These are phyloP conservation scores for Limosa lapponica DNA, from an alignment of 2,797 vertebrate genomes.

Conservation along the genomic window DNA sequence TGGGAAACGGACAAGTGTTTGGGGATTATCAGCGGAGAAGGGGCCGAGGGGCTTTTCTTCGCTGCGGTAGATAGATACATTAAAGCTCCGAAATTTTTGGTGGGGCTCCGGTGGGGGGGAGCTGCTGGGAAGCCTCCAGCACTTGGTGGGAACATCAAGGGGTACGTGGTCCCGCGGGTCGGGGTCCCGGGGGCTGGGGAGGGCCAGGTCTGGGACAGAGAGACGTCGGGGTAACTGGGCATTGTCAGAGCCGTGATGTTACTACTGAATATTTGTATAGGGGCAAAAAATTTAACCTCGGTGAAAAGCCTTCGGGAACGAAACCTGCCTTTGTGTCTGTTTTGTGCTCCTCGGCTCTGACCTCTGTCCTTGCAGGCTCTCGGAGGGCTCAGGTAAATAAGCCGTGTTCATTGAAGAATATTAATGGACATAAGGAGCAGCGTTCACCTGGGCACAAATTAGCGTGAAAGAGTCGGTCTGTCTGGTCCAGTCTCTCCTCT, in stretches of 20 bases:
- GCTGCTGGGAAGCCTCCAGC: background rate
- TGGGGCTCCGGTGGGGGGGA: background rate
- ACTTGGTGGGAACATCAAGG: background rate
- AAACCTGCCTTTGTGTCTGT: background rate
- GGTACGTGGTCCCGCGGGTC: accelerated
- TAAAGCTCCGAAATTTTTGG: background rate
- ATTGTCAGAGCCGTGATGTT: background rate
- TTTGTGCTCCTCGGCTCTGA: background rate
- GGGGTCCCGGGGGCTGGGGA: background rate
- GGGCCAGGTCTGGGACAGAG: background rate
- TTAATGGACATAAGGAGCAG: background rate
- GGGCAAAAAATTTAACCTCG: background rate
- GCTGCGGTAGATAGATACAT: accelerated
- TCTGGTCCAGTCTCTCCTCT: background rate
- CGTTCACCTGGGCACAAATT: background rate
- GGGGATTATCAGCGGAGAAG: background rate
- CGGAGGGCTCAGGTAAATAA: background rate
- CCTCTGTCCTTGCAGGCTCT: background rate
- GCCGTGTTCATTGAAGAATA: background rate
- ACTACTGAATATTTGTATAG: accelerated
- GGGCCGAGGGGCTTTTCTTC: background rate
- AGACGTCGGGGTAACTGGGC: accelerated
- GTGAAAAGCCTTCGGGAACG: background rate
- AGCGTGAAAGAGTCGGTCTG: background rate
- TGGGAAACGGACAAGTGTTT: background rate